Evolutionary conservation across 2,797 vertebrate species (phyloP), one percentile per base, ranked within the genome.

Genomic region (Serranus cabrilla): DNA sequence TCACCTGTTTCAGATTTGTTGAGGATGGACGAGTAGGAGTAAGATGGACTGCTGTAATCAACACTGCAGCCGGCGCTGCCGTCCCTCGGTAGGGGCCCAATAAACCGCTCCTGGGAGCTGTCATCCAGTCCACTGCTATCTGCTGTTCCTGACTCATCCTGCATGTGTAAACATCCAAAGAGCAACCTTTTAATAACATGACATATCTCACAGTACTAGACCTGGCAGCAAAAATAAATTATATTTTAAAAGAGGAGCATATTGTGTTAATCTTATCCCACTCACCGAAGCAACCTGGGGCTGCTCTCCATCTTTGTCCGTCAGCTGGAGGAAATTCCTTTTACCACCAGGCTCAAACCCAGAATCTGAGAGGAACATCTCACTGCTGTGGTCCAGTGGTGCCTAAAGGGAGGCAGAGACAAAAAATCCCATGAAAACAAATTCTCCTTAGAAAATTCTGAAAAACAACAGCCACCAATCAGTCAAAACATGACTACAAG

Each of bases 1-100:
- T 50, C 94, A 99, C 98, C 98, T 39, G 98, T 99, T 80, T 99
- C 98, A 18, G 98, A 99, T 85, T 99, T 99, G 94, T 91, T 97
- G 89, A 99, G 94, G 78, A 99, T 97, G 72, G 98, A 97, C 16
- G 98, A 98, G 63, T 99, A 99, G 31, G 98, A 97, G 87, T 99
- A 99, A 71, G 95, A 98, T 12, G 97, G 97, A 94, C 96, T 97
- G 94, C 97, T 97, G 82, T 98, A 99, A 88, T 99, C 98, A 58
- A 88, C 97, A 81, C 96, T 96, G 87, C 96, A 97, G 63, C 97
- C 95, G 61, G 95, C 90, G 31, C 96, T 96, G 76, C 96, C 87
- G 62, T 99, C 98, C 91, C 96, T 96, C 5, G 97, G 97, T 76
- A 99, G 94, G 3, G 98, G 98, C 16, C 98, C 98, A 51, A 99